These are phyloP conservation scores for Smutsia temminckii DNA, from an alignment of 2,797 vertebrate species.

Conservation along the genomic window DNA sequence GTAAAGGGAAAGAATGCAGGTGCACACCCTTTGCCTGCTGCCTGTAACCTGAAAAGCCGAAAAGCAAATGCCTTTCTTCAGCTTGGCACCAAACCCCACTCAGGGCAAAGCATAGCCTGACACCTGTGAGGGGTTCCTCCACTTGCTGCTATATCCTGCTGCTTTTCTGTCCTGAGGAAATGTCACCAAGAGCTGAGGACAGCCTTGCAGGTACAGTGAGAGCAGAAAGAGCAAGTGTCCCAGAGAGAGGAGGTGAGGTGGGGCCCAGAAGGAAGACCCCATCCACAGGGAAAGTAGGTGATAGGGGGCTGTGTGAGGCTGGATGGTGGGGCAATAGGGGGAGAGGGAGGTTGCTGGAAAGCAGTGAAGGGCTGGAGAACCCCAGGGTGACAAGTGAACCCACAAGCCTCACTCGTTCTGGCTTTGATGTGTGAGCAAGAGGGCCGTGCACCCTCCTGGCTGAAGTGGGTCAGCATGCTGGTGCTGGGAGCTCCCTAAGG, in stretches of 20 bases:
- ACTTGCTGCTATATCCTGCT: background rate
- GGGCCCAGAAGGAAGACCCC: background rate
- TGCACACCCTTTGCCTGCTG: too few relatives aligned
- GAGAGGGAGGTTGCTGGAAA: background rate
- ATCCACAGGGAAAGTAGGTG: background rate
- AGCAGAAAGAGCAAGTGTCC: too few relatives aligned
- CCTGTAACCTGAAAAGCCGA: accelerated
- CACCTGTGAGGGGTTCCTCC: too few relatives aligned
- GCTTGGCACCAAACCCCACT: accelerated
- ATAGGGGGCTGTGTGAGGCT: too few relatives aligned
- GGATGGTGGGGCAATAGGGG: background rate
- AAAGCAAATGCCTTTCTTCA: accelerated
- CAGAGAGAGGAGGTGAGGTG: too few relatives aligned
- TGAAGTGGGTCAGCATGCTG: background rate
- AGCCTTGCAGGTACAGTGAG: too few relatives aligned
- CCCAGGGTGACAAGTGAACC: background rate
- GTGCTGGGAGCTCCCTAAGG: background rate
- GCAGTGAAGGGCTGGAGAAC: background rate
- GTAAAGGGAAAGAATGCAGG: background rate
- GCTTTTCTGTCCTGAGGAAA: background rate
- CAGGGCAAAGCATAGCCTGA: background rate
- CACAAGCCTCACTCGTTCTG: background rate
- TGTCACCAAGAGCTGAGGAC: background rate
- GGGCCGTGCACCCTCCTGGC: background rate
- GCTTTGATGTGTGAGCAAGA: background rate